Evolutionary conservation across 2,797 vertebrate species (phyloP).

Genomic region (Xiphorhynchus erythropygius): DNA sequence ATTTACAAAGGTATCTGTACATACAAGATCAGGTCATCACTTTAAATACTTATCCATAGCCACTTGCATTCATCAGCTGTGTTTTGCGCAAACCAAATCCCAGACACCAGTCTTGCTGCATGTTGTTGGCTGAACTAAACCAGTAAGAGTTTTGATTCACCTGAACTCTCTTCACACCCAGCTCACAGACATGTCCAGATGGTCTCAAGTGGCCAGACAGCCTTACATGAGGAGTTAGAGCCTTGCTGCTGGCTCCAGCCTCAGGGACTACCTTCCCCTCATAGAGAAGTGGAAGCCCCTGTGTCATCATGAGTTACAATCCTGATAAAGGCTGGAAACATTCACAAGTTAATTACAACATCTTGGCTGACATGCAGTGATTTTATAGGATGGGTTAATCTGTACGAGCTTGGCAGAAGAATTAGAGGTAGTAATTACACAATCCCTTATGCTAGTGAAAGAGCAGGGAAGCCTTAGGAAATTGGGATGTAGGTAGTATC

Average conservation of each 20-base stretch:
- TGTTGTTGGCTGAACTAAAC: neutral
- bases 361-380: neutral
- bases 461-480: neutral
- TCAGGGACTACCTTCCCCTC: neutral
- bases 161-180: neutral
- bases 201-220: neutral
- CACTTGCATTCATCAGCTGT: neutral
- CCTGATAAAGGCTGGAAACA: neutral
- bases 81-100: neutral
- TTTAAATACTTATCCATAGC: neutral
- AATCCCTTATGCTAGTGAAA: neutral
- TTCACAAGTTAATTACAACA: neutral
- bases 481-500: neutral
- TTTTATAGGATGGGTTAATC: neutral
- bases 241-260: neutral
- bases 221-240: neutral
- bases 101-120: neutral
- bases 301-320: neutral
- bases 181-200: neutral
- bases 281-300: neutral
- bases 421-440: neutral
- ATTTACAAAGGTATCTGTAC: fast-evolving
- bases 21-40: neutral
- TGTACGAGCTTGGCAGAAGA: neutral
- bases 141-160: neutral